Evolutionary conservation across 2,113 vertebrate species (phyloP).

Genomic region (Thunnus maccoyii): DNA sequence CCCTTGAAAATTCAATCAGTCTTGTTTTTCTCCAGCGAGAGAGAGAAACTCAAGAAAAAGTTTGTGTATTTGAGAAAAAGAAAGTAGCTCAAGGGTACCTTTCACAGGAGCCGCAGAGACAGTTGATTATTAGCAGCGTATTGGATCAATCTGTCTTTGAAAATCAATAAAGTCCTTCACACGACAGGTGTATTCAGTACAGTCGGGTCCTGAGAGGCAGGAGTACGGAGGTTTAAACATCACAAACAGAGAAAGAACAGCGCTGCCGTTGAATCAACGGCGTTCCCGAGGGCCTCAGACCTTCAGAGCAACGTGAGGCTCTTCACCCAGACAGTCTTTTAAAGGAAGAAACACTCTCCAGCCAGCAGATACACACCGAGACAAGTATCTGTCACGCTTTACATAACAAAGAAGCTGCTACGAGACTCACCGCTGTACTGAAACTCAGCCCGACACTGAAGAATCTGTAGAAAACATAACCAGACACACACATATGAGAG

Average conservation of each 20-base stretch:
- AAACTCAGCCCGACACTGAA: not conserved
- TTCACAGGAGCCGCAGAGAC: constrained; percentile 18
- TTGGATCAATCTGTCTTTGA: constrained; percentile 57
- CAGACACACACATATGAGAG: not conserved
- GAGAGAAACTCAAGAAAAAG: not conserved
- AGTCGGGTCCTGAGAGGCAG: constrained; percentile 38
- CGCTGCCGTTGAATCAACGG: constrained; percentile 11
- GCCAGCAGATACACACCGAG: constrained; percentile 12
- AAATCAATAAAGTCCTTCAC: constrained; percentile 47
- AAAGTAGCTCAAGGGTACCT: constrained; percentile 24
- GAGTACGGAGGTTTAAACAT: constrained; percentile 23
- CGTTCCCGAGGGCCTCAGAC: constrained; percentile 39
- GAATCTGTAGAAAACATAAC: not conserved
- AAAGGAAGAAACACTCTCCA: constrained; percentile 27
- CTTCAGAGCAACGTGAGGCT: constrained; percentile 33
- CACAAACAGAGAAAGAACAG: constrained; percentile 12
- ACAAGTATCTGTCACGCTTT: constrained; percentile 34
- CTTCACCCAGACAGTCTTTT: constrained; percentile 50
- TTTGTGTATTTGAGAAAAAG: constrained; percentile 17
- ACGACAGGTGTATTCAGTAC: constrained; percentile 6
- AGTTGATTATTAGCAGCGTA: constrained; percentile 48
- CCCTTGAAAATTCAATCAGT: not conserved
- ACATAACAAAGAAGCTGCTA: constrained; percentile 33
- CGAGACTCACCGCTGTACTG: not conserved
- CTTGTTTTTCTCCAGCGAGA: constrained; percentile 6